Evolutionary conservation across 1,140 invertebrate genomes (phyloP).

Genomic region (Sweltsa coloradensis): DNA sequence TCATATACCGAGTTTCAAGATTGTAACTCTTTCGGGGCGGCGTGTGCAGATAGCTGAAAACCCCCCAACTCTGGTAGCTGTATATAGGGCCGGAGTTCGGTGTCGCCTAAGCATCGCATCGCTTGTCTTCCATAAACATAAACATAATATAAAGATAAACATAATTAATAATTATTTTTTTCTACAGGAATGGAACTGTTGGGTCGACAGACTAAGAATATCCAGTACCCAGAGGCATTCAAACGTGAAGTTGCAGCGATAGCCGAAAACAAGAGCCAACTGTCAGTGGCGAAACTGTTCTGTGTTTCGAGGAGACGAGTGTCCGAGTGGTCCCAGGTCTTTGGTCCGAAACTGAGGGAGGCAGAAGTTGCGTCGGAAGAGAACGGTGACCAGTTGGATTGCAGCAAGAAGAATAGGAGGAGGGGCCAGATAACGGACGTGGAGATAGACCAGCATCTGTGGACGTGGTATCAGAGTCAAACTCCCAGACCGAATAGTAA

Average conservation of each 20-base stretch:
- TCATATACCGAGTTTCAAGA: too few relatives aligned
- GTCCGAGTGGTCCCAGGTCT: conserved; percentile 20
- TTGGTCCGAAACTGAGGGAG: not conserved
- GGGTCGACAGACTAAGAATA: too few relatives aligned
- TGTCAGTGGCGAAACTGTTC: conserved; percentile 19
- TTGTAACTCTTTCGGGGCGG: too few relatives aligned
- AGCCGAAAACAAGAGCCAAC: conserved; percentile 19
- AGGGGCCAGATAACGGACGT: conserved; percentile 13
- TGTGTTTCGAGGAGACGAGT: conserved; percentile 21
- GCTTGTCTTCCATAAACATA: too few relatives aligned
- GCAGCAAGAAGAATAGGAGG: not conserved
- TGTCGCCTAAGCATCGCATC: too few relatives aligned
- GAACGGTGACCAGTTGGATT: too few relatives aligned
- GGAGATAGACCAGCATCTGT: conserved; percentile 12
- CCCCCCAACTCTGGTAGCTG: too few relatives aligned
- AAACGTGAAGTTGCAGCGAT: conserved; percentile 22
- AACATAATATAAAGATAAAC: too few relatives aligned
- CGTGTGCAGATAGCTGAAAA: too few relatives aligned
- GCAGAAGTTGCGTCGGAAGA: conserved; percentile 10
- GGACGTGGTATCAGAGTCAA: conserved; percentile 15
- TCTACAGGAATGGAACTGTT: too few relatives aligned
- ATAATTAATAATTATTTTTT: too few relatives aligned
- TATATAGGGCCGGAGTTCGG: too few relatives aligned
- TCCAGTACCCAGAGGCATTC: conserved; percentile 21
- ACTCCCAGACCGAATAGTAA: conserved; percentile 8